Base-by-base conservation (phyloP, 2,113 vertebrate species). In the Mesembrinibis cayennensis region DNA sequence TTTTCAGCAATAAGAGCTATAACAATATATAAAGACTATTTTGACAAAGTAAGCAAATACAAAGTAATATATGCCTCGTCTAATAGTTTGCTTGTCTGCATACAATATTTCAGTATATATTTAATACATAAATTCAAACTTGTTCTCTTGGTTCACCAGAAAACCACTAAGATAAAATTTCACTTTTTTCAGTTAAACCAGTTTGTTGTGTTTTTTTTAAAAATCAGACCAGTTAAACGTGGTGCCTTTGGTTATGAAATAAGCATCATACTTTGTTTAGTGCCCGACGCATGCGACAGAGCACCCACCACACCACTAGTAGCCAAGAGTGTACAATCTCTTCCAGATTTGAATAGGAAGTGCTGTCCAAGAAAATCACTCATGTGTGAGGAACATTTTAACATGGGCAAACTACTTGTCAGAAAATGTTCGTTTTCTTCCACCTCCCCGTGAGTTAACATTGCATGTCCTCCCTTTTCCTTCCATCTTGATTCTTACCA, bases 371-470 rank as follows among this genome's bases (percentile, higher is more conserved):
- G 67, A 82, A 93, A 97, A 93, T 63, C 82, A 87, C 49, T 94
- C 40, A 70, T 53, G 72, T 7, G 89, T 83, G 62, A 96, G 70
- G 92, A 84, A 89, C 16, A 7, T 85, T 96, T 91, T 86, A 95
- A 94, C 59, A 77, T 38, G 77, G 77, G 90, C 91, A 90, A 93
- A 87, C 77, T 67, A 97, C 88, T 90, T 97, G 72, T 92, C 96
- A 89, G 76, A 96, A 97, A 97, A 91, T 78, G 76, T 97, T 94
- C 40, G 74, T 89, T 93, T 91, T 50, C 47, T 63, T 86, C 52
- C 21, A 44, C 25, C 20, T 86, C 40, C 59, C 15, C 90, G 84
- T 93, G 84, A 97, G 45, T 32, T 82, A 93, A 95, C 80, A 58
- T 72, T 95, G 62, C 56, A 70, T 74, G 29, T 93, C 86, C 71